Conservation (phyloP, 2,888 invertebrate species). For the Scaptomyza flava region DNA sequence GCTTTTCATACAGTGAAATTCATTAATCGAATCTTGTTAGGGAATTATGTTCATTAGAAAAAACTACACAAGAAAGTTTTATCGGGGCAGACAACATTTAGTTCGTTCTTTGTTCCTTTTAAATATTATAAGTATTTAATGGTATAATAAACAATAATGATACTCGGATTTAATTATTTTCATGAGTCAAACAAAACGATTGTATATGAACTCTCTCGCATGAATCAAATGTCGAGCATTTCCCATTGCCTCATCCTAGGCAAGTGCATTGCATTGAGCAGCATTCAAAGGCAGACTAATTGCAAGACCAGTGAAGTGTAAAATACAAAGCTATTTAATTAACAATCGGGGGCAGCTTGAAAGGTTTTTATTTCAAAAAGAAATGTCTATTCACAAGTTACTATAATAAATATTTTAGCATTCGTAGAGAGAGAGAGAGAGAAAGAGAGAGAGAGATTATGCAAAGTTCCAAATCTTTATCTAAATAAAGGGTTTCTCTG, state of each 20-base stretch:
- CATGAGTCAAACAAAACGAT: background rate
- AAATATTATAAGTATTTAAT: too few relatives aligned
- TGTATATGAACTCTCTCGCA: background rate
- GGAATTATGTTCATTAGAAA: too few relatives aligned
- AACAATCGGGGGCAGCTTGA: slow-evolving; percentile 31
- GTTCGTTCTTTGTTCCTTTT: too few relatives aligned
- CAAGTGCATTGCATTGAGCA: slow-evolving; percentile 35
- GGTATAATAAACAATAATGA: background rate
- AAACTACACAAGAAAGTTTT: too few relatives aligned
- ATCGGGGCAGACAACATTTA: background rate
- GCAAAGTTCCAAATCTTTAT: too few relatives aligned
- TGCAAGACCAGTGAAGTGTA: slow-evolving; percentile 27
- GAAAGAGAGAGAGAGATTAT: too few relatives aligned
- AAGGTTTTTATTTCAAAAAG: background rate
- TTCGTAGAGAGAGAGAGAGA: too few relatives aligned
- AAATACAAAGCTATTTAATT: slow-evolving; percentile 32
- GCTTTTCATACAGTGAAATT: too few relatives aligned
- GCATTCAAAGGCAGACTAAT: slow-evolving; percentile 36
- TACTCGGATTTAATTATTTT: slow-evolving; percentile 13
- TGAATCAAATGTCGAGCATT: slow-evolving; percentile 30
- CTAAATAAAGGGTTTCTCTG: too few relatives aligned
- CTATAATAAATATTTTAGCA: too few relatives aligned
- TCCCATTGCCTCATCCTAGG: slow-evolving; percentile 11
- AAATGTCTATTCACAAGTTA: too few relatives aligned
- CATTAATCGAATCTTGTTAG: too few relatives aligned